A percentile compares a stretch with the other conserved stretches of the same genome.
Conservation (phyloP, 2,113 vertebrate species). For the Platichthys stellatus region DNA sequence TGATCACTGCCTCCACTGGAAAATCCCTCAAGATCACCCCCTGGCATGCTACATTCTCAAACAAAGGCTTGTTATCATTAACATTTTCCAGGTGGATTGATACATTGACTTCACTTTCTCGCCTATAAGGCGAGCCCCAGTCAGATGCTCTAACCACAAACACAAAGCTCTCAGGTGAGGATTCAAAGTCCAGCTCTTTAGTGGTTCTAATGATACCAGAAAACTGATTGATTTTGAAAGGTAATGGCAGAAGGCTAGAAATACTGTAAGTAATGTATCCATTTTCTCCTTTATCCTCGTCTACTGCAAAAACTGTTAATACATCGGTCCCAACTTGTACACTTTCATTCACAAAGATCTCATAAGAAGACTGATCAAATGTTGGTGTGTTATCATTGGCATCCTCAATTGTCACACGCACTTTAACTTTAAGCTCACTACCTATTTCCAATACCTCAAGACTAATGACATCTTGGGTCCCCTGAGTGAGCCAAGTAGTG, state of each 20-base stretch:
- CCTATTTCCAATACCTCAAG: conserved; percentile 86
- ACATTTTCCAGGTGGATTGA: conserved; percentile 92
- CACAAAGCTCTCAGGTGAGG: conserved; percentile 90
- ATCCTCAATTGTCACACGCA: conserved; percentile 88
- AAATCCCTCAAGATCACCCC: conserved; percentile 92
- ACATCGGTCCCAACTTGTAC: conserved; percentile 86
- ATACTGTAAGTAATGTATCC: conserved; percentile 98
- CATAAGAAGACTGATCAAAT: conserved; percentile 88
- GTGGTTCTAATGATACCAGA: conserved; percentile 91
- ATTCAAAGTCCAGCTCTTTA: conserved; percentile 94
- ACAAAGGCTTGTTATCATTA: conserved; percentile 95
- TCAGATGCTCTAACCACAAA: conserved; percentile 96
- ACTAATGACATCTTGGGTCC: conserved; percentile 86
- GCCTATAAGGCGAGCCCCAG: conserved; percentile 96
- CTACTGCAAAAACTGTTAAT: conserved; percentile 88
- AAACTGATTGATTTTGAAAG: conserved; percentile 96
- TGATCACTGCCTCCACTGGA: conserved; percentile 89
- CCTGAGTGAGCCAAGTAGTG: conserved; percentile 84
- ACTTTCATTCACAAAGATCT: conserved; percentile 92
- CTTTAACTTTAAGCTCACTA: conserved; percentile 84
- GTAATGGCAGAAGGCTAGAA: conserved; percentile 88
- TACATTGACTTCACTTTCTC: conserved; percentile 94
- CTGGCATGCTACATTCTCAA: conserved; percentile 94
- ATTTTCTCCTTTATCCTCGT: conserved; percentile 93
- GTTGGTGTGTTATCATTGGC: conserved; percentile 93